These are phyloP conservation scores for Pomacea maculata DNA, from an alignment of 1,140 invertebrate species.

Conservation along the genomic window DNA sequence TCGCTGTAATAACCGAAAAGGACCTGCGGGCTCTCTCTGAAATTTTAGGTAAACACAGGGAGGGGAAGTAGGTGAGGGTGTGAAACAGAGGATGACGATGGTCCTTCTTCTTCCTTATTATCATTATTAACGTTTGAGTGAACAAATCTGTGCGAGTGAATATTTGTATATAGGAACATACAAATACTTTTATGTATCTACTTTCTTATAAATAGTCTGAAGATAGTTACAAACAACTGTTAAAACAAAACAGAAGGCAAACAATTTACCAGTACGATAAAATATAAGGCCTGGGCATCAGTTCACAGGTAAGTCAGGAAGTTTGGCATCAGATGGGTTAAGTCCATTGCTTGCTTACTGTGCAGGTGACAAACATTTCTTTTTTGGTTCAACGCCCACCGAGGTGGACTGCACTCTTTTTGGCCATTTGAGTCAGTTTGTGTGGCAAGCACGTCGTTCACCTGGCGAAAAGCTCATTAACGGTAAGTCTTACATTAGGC, in stretches of 20 bases:
- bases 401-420: constrained; percentile 64
- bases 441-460: constrained; percentile 57
- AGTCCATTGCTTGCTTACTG: neutral
- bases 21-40: constrained; percentile 37
- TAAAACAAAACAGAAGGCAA: no score
- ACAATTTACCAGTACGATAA: no score
- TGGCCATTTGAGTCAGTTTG: constrained; percentile 59
- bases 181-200: no score
- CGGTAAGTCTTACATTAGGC: constrained; percentile 23
- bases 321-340: no score
- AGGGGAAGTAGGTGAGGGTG: neutral
- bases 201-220: no score
- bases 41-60: constrained; percentile 32
- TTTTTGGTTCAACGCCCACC: constrained; percentile 55
- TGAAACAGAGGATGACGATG: neutral
- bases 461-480: constrained; percentile 29
- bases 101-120: neutral
- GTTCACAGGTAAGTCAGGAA: no score
- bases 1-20: constrained; percentile 27
- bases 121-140: neutral
- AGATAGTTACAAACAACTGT: no score
- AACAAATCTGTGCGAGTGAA: neutral
- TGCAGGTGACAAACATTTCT: constrained; percentile 60
- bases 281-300: no score
- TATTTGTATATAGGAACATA: neutral